phyloP scores from a whole-genome alignment of 2,888 invertebrate species.

The Hirtodrosophila confusa region DNA sequence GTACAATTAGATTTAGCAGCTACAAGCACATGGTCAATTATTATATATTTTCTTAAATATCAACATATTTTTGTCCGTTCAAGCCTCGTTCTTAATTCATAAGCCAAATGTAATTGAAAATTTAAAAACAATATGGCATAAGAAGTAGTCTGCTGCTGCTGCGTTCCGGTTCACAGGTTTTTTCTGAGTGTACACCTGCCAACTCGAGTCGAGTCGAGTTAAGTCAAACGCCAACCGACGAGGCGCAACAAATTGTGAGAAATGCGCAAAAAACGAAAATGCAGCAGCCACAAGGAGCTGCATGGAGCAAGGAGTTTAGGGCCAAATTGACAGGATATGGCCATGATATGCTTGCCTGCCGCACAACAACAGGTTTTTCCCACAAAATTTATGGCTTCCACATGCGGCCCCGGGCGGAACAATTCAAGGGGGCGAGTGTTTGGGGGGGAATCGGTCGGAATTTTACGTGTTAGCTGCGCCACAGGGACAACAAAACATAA shows the following conservation, averaged over 20 bases:
- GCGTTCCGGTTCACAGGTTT: too few relatives aligned
- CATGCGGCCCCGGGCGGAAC: conserved; percentile 17
- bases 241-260: conserved; percentile 68
- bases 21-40: too few relatives aligned
- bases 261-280: conserved; percentile 67
- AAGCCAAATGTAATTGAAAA: too few relatives aligned
- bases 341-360: conserved; percentile 62
- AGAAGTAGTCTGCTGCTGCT: too few relatives aligned
- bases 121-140: too few relatives aligned
- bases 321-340: conserved; percentile 77
- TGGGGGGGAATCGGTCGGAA: conserved; percentile 19
- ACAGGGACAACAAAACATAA: conserved; percentile 66
- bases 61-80: too few relatives aligned
- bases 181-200: not conserved
- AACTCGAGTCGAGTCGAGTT: conserved; percentile 38
- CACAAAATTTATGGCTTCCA: conserved; percentile 50
- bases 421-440: not conserved
- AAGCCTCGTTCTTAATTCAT: too few relatives aligned
- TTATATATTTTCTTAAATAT: too few relatives aligned
- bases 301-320: conserved; percentile 25
- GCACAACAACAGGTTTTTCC: conserved; percentile 69
- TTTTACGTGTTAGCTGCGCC: conserved; percentile 63
- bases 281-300: conserved; percentile 48
- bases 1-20: too few relatives aligned
- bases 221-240: conserved; percentile 59